These are phyloP conservation scores for Vanessa cardui DNA, from an alignment of 2,888 invertebrate species.

Conservation along the genomic window DNA sequence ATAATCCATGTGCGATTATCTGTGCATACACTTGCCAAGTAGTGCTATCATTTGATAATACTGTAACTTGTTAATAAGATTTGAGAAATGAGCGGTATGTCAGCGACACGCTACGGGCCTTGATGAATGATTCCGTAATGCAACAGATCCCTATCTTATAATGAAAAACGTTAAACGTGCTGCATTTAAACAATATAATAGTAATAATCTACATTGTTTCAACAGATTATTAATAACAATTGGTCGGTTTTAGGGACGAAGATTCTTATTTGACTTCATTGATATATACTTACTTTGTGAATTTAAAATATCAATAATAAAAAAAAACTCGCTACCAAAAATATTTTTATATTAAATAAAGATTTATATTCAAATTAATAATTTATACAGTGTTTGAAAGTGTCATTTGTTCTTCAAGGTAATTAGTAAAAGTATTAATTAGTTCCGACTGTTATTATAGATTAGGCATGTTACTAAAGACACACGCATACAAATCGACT, in stretches of 20 bases:
- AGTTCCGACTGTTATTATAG: too few relatives aligned
- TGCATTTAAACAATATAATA: slow-evolving; percentile 23
- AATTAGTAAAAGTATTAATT: too few relatives aligned
- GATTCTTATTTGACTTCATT: too few relatives aligned
- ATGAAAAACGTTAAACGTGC: slow-evolving; percentile 39
- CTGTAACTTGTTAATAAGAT: slow-evolving; percentile 67
- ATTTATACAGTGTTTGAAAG: too few relatives aligned
- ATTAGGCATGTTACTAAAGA: too few relatives aligned
- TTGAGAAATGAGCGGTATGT: slow-evolving; percentile 76
- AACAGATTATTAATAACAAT: neutral
- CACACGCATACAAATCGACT: too few relatives aligned
- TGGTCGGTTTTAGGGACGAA: neutral
- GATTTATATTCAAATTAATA: too few relatives aligned
- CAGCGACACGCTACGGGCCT: slow-evolving; percentile 66
- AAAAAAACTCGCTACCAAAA: too few relatives aligned
- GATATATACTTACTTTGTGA: too few relatives aligned
- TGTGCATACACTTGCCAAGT: slow-evolving; percentile 18
- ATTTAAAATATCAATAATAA: too few relatives aligned
- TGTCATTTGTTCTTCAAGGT: too few relatives aligned
- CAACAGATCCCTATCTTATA: slow-evolving; percentile 54
- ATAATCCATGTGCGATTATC: slow-evolving; percentile 18
- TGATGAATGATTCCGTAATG: slow-evolving; percentile 72
- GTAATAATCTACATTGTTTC: slow-evolving; percentile 11
- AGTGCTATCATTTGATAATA: slow-evolving; percentile 41
- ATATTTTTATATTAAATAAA: too few relatives aligned